These are phyloP conservation scores for Tachyglossus aculeatus DNA, from an alignment of 2,797 vertebrate genomes.

Conservation along the genomic window DNA sequence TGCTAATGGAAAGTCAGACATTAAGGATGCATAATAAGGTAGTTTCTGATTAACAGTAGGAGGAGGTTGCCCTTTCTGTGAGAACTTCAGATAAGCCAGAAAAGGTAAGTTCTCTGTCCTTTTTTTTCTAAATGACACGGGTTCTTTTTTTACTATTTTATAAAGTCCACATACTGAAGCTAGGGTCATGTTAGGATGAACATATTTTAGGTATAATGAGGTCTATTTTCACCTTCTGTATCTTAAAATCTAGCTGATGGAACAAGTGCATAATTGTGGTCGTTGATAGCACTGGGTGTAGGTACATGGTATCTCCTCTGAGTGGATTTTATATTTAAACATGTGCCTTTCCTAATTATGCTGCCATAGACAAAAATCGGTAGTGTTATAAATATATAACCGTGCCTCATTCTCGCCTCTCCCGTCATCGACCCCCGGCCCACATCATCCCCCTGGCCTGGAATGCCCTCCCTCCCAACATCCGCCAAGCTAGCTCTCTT, in stretches of 20 bases:
- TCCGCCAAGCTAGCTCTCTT: too few species aligned
- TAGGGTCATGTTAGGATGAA: conserved; percentile 67
- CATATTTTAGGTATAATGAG: conserved; percentile 77
- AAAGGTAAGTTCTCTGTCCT: conserved; percentile 61
- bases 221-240: conserved; percentile 78
- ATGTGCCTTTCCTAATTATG: conserved; percentile 80
- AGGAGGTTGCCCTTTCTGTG: conserved; percentile 51
- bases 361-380: conserved; percentile 72
- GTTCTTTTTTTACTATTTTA: conserved; percentile 65
- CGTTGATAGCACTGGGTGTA: conserved; percentile 57
- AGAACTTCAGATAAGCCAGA: conserved; percentile 60
- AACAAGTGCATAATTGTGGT: conserved; percentile 58
- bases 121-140: conserved; percentile 55
- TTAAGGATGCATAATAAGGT: conserved; percentile 27
- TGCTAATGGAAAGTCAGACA: neutral
- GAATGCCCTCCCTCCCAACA: too few species aligned
- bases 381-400: conserved; percentile 80
- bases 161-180: conserved; percentile 65
- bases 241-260: conserved; percentile 67
- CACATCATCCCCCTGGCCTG: too few species aligned
- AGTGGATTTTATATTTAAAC: conserved; percentile 74
- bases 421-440: too few species aligned
- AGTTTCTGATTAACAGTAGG: conserved; percentile 42
- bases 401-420: too few species aligned
- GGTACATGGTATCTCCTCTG: conserved; percentile 51